These are phyloP conservation scores for Megaceryle alcyon DNA, from an alignment of 2,797 vertebrate species.

Conservation along the genomic window DNA sequence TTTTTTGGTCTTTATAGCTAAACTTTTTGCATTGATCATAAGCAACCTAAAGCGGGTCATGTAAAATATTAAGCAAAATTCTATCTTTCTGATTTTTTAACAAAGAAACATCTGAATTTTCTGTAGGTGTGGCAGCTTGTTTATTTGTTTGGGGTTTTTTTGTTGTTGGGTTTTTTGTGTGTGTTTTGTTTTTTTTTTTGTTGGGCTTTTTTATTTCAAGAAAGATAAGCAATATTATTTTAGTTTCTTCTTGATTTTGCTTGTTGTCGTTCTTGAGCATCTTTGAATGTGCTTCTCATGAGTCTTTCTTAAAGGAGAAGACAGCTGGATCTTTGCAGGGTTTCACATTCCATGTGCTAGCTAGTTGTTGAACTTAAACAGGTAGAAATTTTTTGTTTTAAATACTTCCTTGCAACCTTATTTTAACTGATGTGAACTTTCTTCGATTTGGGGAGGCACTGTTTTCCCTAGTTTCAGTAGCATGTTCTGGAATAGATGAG, in stretches of 20 bases:
- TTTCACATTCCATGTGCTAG: neutral
- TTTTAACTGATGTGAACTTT: neutral
- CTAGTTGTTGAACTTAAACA: neutral
- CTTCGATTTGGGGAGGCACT: neutral
- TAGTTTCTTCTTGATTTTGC: neutral
- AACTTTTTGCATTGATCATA: neutral
- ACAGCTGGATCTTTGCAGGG: neutral
- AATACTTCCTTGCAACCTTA: neutral
- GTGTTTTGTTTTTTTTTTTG: no score
- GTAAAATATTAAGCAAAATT: neutral
- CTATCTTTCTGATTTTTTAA: neutral
- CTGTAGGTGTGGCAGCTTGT: neutral
- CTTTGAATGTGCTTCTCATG: neutral
- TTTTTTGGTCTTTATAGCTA: neutral
- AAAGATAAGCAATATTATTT: neutral
- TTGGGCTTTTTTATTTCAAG: neutral
- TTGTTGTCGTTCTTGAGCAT: neutral
- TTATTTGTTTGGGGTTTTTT: neutral
- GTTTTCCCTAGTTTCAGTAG: neutral
- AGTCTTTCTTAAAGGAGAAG: neutral
- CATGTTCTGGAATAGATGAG: neutral
- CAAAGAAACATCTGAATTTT: neutral
- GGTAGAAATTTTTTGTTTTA: neutral
- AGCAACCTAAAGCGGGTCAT: neutral
- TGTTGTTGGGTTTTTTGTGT: no score